Conservation (phyloP, 2,888 invertebrate genomes). For the Gisinianus flammeolus region DNA sequence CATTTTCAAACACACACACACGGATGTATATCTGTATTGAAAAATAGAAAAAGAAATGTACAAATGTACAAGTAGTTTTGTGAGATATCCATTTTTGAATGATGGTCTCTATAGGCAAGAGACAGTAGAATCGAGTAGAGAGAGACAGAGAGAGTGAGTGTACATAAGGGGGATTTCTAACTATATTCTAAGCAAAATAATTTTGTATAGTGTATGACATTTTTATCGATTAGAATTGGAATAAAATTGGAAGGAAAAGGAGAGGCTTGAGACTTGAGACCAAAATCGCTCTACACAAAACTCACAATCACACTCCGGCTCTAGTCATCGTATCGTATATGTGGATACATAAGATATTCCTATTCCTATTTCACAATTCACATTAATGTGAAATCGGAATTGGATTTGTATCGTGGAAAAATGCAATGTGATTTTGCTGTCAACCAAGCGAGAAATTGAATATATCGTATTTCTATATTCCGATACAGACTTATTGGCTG, state of each 20-base stretch:
- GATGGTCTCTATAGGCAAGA: background rate
- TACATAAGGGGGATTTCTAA: background rate
- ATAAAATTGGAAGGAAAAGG: background rate
- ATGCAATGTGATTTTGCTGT: slow-evolving; percentile 32
- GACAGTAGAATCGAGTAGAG: background rate
- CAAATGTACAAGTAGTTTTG: too few relatives aligned
- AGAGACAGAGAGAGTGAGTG: background rate
- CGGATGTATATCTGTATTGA: too few relatives aligned
- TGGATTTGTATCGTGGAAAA: slow-evolving; percentile 30
- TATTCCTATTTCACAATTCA: slow-evolving; percentile 31
- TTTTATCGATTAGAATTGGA: slow-evolving; percentile 20
- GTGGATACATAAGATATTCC: background rate
- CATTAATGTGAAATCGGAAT: slow-evolving; percentile 40
- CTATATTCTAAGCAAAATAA: background rate
- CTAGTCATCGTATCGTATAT: background rate
- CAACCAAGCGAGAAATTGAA: slow-evolving; percentile 41
- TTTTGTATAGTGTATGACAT: too few relatives aligned
- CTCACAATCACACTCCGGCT: background rate
- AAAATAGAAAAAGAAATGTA: too few relatives aligned
- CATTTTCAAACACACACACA: too few relatives aligned
- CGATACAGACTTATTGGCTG: too few relatives aligned
- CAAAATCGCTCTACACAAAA: background rate
- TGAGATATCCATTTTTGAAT: background rate
- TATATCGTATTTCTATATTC: background rate
- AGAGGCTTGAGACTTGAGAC: background rate